Conservation (phyloP, 2,888 invertebrate species). For the Bhutanitis thaidina region DNA sequence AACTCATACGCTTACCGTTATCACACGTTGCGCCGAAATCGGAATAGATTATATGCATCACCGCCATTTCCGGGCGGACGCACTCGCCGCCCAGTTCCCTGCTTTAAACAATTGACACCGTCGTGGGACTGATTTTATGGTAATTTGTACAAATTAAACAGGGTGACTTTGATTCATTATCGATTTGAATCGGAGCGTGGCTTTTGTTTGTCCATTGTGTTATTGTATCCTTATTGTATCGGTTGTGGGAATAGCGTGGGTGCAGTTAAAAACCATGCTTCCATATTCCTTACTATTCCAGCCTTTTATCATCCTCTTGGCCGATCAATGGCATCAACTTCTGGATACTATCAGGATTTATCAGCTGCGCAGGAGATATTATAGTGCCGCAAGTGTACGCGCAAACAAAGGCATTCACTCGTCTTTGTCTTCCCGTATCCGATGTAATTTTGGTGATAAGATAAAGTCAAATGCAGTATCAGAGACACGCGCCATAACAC, state of each 20-base stretch:
- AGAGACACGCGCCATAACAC: no score
- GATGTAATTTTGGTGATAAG: no score
- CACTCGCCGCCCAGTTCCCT: constrained; percentile 47
- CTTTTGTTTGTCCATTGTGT: constrained; percentile 1
- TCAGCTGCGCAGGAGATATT: no score
- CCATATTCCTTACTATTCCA: no score
- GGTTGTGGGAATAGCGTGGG: constrained; percentile 17
- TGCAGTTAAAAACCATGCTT: not conserved
- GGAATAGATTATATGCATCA: constrained; percentile 68
- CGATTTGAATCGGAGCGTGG: constrained; percentile 44
- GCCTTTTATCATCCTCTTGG: no score
- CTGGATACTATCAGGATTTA: no score
- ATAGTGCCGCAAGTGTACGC: no score
- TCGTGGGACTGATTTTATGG: constrained; percentile 74
- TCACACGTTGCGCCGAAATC: constrained; percentile 40
- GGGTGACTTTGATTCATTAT: constrained; percentile 49
- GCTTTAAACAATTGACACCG: constrained; percentile 41
- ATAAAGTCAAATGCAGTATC: no score
- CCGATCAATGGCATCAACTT: no score
- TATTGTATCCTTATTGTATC: constrained; percentile 7
- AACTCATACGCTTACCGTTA: constrained; percentile 11
- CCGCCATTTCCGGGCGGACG: constrained; percentile 50
- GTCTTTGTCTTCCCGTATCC: no score
- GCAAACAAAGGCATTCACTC: no score
- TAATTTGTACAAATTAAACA: constrained; percentile 51